Conservation (phyloP, 2,113 vertebrate genomes). For the Cynocephalus volans region DNA sequence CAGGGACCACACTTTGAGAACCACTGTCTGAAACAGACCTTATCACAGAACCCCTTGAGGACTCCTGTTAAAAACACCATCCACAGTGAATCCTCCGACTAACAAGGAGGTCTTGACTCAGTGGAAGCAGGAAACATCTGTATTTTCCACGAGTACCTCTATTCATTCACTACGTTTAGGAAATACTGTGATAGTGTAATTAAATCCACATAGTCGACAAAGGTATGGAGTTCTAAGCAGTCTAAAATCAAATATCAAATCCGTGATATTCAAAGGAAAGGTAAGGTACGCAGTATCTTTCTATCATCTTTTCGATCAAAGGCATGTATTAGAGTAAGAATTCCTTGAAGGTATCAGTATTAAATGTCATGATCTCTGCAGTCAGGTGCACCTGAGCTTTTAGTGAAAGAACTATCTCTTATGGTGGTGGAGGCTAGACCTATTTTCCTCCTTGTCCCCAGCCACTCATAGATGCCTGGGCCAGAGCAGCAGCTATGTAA, state of each 20-base stretch:
- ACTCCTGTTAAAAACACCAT: not conserved
- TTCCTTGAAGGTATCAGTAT: not conserved
- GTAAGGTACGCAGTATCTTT: not conserved
- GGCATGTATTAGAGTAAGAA: not conserved
- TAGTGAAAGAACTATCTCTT: not conserved
- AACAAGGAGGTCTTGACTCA: rapidly evolving
- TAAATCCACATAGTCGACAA: not conserved
- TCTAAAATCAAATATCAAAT: not conserved
- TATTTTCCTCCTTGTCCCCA: not conserved
- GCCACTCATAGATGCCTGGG: no score
- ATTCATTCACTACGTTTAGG: not conserved
- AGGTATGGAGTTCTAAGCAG: not conserved
- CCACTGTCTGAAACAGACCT: not conserved
- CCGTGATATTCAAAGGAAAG: not conserved
- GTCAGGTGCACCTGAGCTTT: not conserved
- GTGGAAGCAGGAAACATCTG: rapidly evolving
- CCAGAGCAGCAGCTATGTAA: rapidly evolving
- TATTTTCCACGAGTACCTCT: not conserved
- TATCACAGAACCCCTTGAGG: not conserved
- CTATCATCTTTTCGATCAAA: not conserved
- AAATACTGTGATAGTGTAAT: not conserved
- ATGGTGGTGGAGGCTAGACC: rapidly evolving
- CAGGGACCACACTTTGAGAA: not conserved
- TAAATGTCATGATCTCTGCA: not conserved
- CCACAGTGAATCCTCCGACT: not conserved